Evolutionary conservation across 2,797 vertebrate genomes (phyloP).

Genomic region (Scyliorhinus canicula): DNA sequence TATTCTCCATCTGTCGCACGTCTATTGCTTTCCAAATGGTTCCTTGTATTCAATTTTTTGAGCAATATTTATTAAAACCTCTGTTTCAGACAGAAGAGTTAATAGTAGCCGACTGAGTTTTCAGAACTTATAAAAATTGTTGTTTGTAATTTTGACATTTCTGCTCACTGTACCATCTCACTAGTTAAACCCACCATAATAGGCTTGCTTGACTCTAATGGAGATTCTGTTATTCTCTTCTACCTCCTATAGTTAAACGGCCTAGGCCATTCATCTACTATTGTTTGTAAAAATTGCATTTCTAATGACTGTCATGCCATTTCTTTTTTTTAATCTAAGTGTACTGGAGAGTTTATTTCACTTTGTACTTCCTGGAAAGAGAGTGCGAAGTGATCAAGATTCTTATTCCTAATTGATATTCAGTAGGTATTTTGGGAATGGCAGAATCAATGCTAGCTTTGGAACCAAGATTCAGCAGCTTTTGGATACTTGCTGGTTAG

Average conservation of each 20-base stretch:
- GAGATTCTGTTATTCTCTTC: not conserved
- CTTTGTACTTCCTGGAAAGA: not conserved
- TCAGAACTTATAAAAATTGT: no score
- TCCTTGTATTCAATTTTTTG: not conserved
- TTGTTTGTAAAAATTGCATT: not conserved
- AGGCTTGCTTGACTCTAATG: not conserved
- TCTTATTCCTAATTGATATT: not conserved
- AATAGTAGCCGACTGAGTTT: not conserved
- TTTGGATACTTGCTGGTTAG: not conserved
- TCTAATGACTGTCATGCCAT: not conserved
- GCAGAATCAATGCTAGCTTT: not conserved
- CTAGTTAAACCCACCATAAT: not conserved
- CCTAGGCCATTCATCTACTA: not conserved
- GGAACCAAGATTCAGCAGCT: not conserved
- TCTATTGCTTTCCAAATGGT: not conserved
- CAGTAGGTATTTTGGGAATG: not conserved
- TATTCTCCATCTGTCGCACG: not conserved
- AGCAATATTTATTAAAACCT: not conserved
- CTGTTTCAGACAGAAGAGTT: not conserved
- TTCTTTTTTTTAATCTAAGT: not conserved
- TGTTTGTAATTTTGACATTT: not conserved
- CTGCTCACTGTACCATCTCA: not conserved
- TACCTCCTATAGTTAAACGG: not conserved
- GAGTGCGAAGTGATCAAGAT: not conserved
- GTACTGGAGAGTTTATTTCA: not conserved